Percentiles rank a stretch among this genome's conserved stretches.
These are phyloP conservation scores for Cynodonichthys magdalenae DNA, from an alignment of 2,797 vertebrate species.

Conservation along the genomic window DNA sequence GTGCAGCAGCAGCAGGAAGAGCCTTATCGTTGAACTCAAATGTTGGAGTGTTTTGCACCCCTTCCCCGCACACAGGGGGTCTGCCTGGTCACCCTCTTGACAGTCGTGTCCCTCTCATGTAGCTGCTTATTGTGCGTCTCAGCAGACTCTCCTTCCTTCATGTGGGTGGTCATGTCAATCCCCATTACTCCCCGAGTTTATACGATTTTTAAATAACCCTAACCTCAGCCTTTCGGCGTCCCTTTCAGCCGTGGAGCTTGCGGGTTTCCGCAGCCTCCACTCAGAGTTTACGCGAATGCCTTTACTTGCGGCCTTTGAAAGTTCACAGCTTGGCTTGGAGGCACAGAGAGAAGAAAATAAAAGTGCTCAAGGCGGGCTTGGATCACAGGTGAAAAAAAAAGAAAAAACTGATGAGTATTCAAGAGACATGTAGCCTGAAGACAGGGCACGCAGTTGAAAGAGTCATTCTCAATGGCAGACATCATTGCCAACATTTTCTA, in stretches of 20 bases:
- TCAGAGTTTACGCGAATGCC: constrained; percentile 41
- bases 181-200: constrained; percentile 48
- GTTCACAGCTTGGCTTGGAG: constrained; percentile 76
- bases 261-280: constrained; percentile 42
- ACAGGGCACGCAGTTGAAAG: constrained; percentile 53
- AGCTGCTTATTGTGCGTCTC: constrained; percentile 3
- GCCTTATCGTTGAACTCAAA: constrained; percentile 48
- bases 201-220: constrained; percentile 46
- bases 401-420: constrained; percentile 68
- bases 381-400: constrained; percentile 69
- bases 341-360: constrained; percentile 68
- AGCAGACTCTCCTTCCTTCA: constrained; percentile 31
- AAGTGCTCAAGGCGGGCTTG: constrained; percentile 65
- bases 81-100: constrained; percentile 14
- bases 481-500: constrained; percentile 30
- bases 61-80: constrained; percentile 23
- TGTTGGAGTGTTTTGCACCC: constrained; percentile 20
- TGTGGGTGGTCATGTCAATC: constrained; percentile 69
- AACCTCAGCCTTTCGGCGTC: constrained; percentile 30
- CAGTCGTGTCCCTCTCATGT: constrained; percentile 18
- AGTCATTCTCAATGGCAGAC: constrained; percentile 35
- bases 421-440: constrained; percentile 68
- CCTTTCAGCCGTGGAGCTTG: constrained; percentile 43
- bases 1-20: constrained; percentile 27
- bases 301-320: constrained; percentile 73